Base-by-base conservation (phyloP, 2,888 invertebrate species). In the Himalopsyche kuldschensis region DNA sequence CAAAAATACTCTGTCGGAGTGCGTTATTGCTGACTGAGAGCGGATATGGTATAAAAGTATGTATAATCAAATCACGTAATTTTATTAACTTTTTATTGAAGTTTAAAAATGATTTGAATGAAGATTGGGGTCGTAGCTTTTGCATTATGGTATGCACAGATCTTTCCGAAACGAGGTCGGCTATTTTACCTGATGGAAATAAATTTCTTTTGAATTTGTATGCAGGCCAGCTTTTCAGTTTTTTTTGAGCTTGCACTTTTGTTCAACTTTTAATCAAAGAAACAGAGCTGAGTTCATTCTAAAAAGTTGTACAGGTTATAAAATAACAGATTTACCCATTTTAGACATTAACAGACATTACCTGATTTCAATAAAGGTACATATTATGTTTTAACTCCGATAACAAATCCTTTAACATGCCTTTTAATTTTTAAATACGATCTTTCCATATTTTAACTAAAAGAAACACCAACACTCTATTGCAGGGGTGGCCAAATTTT, bases 201-300 rank as follows among this genome's bases (percentile, higher is more conserved):
- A 79, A 55, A 30, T 79, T 31, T 48, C 76, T 20, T 55, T 48
- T 32, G 79, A 79, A 79, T 79, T 48, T 55, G 79, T 55, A 79
- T 48, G 79, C 79, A 79, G 31, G 55, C 79, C 17, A 55, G 79
- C 79, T 48, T 32, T 55, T 55, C 20, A 20, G 48, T 48, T 55
- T 55, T 55, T n/a, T 41, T 41, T 10, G 15, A 55, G 79, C 48
- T 48, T 79, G 79, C 79, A 48, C 79, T 79, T 55, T 48, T 79
- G 55, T 79, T 79, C 79, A 55, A 79, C 31, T 79, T 55, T 46
- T 48, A 55, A 79, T 79, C 27, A 55, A 55, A 55, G 55, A 55
- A 55, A 55, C 55, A 55, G 55, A 55, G 0, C 55, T 20, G 55
- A 55, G 24, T 10, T 55, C 55, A 20, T 24, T 20, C 55, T 6